Base-by-base conservation (phyloP, 2,888 invertebrate genomes). In the Heliconius charithonia region DNA sequence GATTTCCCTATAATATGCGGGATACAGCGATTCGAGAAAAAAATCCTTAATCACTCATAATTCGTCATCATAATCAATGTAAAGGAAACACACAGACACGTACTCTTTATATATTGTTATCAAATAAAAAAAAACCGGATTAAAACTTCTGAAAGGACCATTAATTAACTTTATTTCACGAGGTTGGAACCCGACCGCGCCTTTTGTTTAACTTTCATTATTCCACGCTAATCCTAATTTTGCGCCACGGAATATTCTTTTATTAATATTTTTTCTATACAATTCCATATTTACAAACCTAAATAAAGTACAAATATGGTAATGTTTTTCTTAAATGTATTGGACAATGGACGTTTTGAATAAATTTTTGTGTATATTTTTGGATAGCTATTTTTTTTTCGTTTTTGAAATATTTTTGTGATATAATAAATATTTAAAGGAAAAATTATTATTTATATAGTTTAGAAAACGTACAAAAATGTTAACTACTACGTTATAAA, bases 141-240 rank as follows among this genome's bases (percentile, higher is more conserved):
- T 77, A 29, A 51, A 77, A 71, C 10, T 77, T 63, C 32, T 71
- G 45, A 77, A 65, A 71, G 6, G 63, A n/a, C 45, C 41, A 70
- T 76, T 76, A 76, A 76, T 76, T 76, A 76, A 76, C 27, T 70
- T 76, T 62, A 69, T 70, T 62, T 62, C 22, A 45, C 70, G 62
- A 75, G 67, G 67, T 76, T 27, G 75, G 75, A 27, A 25, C 70
- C 27, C 74, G 13, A 27, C 73, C 74, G 45, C 41, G 62, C 63
- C 65, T 71, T 76, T 76, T 76, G 76, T 71, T 76, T 71, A 63
- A 27, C 76, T 76, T 76, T 63, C 70, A 70, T 76, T 71, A 76
- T 70, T 62, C 70, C 45, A 59, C 62, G 76, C 70, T 76, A 76
- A 76, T 76, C 76, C 70, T 76, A 71, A 76, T 76, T 76, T 74